phyloP scores from a whole-genome alignment of 1,140 invertebrate genomes.

The Hyposmocoma kahamanoa region DNA sequence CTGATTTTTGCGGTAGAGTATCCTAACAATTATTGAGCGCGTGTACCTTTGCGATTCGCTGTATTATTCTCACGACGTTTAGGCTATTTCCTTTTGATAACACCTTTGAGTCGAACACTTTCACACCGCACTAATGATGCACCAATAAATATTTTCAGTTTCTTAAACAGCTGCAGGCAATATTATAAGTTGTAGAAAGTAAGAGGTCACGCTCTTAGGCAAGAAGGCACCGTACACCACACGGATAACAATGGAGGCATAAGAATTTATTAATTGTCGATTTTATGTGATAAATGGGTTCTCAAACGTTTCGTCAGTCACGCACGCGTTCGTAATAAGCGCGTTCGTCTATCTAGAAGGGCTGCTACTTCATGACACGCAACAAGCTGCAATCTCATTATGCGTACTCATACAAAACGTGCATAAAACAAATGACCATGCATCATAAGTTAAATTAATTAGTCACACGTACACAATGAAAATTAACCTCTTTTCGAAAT shows the following conservation, averaged over 20 bases:
- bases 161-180: not conserved
- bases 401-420: too few relatives aligned
- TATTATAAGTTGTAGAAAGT: not conserved
- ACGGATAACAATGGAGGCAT: not conserved
- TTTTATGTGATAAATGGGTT: conserved; percentile 3
- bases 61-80: too few relatives aligned
- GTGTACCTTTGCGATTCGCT: too few relatives aligned
- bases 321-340: not conserved
- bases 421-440: not conserved
- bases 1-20: too few relatives aligned
- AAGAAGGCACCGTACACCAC: not conserved
- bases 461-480: conserved; percentile 1
- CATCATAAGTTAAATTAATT: not conserved
- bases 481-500: conserved; percentile 10
- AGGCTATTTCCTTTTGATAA: too few relatives aligned
- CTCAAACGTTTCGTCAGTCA: conserved; percentile 4
- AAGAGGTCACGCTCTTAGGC: not conserved
- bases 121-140: too few relatives aligned
- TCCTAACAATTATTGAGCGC: too few relatives aligned
- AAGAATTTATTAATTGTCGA: conserved; percentile 5
- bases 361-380: not conserved
- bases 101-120: too few relatives aligned
- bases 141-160: too few relatives aligned
- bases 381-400: not conserved
- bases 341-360: not conserved